Evolutionary conservation across 2,113 vertebrate species (phyloP).

Genomic region (Puntigrus tetrazona): DNA sequence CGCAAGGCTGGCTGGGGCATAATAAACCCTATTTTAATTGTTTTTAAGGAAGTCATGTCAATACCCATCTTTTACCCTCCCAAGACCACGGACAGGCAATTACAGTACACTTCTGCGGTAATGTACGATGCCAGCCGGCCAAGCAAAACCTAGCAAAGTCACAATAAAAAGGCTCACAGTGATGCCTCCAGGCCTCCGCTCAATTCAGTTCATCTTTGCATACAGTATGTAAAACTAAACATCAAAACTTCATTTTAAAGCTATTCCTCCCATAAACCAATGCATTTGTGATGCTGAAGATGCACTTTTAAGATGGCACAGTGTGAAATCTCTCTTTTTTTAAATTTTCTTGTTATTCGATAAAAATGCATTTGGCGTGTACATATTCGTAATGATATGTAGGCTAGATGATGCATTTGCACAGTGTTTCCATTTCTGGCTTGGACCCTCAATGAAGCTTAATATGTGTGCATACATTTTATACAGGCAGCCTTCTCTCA

Average conservation of each 20-base stretch:
- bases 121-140: constrained; percentile 1
- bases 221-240: constrained; percentile 14
- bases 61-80: constrained; percentile 38
- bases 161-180: constrained; percentile 2
- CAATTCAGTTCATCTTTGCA: background rate
- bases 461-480: constrained; percentile 44
- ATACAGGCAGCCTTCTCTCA: constrained; percentile 11
- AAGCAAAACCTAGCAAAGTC: background rate
- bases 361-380: constrained; percentile 11
- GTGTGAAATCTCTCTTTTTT: background rate
- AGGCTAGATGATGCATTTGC: constrained; percentile 39
- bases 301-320: constrained; percentile 6
- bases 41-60: constrained; percentile 37
- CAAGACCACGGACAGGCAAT: constrained; percentile 22
- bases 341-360: background rate
- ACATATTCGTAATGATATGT: constrained; percentile 32
- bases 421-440: constrained; percentile 44
- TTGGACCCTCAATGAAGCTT: constrained; percentile 34
- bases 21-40: constrained; percentile 41
- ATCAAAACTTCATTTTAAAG: constrained; percentile 5
- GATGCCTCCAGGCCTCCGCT: background rate
- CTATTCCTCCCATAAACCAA: background rate
- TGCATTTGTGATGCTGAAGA: background rate
- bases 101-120: constrained; percentile 4
- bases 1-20: background rate